These are phyloP conservation scores for Falco biarmicus DNA, from an alignment of 2,797 vertebrate species.

Conservation along the genomic window DNA sequence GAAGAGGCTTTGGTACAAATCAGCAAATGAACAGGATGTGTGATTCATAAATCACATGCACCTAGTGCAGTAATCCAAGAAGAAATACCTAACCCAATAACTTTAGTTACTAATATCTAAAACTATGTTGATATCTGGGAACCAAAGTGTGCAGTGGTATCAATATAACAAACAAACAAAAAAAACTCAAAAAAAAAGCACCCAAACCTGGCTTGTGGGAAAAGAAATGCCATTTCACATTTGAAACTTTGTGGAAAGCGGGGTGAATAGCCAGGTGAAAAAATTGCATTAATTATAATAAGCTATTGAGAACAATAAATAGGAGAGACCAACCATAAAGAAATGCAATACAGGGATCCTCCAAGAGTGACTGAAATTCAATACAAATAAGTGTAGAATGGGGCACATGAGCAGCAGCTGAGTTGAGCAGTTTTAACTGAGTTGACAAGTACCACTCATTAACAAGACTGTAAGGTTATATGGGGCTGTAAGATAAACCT, in stretches of 20 bases:
- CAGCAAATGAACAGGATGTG: neutral
- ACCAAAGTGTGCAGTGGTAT: neutral
- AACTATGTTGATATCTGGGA: neutral
- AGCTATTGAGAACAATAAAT: neutral
- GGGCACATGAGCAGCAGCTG: neutral
- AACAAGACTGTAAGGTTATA: neutral
- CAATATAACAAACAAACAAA: neutral
- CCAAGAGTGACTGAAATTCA: neutral
- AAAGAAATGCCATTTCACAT: neutral
- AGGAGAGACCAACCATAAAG: neutral
- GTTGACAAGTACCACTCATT: neutral
- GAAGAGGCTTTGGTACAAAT: neutral
- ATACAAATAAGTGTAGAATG: neutral
- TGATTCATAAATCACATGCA: neutral
- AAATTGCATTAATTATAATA: neutral
- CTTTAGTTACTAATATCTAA: neutral
- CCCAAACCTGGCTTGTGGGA: neutral
- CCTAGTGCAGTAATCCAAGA: neutral
- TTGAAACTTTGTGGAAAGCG: neutral
- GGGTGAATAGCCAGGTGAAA: neutral
- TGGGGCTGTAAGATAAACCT: neutral
- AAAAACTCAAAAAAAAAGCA: accelerated
- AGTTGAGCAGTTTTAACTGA: neutral
- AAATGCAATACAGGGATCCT: neutral
- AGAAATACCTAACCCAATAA: neutral